phyloP scores from a whole-genome alignment of 2,113 vertebrate genomes.

The Leucosticte australis region DNA sequence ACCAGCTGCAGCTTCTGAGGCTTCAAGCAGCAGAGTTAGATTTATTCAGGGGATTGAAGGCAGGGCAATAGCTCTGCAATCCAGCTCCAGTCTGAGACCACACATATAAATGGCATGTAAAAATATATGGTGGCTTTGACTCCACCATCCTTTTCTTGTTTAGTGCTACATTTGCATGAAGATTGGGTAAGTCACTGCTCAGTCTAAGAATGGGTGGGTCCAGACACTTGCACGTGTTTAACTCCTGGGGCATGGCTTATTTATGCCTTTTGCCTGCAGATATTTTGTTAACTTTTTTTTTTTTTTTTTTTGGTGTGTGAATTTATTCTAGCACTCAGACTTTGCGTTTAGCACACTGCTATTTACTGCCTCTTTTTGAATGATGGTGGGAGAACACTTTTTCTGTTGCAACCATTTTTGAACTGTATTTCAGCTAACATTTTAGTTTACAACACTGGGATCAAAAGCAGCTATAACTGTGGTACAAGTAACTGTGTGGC shows the following conservation, averaged over 20 bases:
- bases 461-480: neutral
- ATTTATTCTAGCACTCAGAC: neutral
- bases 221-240: neutral
- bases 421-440: neutral
- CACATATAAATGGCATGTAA: neutral
- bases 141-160: neutral
- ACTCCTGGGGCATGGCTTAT: neutral
- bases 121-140: neutral
- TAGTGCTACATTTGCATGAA: fast-evolving
- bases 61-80: neutral
- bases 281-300: neutral
- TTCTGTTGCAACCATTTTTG: neutral
- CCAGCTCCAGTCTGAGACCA: neutral
- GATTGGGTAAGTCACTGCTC: neutral
- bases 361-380: neutral
- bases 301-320: neutral
- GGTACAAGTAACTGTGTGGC: neutral
- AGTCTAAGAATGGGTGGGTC: neutral
- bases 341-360: neutral
- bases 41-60: neutral
- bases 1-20: neutral
- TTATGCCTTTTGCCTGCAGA: neutral
- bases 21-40: neutral
- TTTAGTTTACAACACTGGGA: neutral
- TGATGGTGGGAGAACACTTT: neutral